Evolutionary conservation across 2,888 invertebrate species (phyloP), one percentile per base, ranked within the genome.

Genomic region (Morpho deidamia): DNA sequence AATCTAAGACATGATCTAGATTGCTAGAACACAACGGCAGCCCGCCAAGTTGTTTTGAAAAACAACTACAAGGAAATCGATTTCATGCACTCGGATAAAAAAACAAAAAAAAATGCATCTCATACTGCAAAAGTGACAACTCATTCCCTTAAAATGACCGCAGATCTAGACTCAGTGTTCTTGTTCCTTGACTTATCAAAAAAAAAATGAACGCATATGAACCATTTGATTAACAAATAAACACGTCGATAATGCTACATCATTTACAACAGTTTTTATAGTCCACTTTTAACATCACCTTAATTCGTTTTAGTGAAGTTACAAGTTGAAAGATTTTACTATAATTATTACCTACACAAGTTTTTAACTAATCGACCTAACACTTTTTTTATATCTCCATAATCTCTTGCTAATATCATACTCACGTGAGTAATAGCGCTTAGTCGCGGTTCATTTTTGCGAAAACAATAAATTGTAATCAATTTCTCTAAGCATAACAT

Each of bases 141-240:
- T 88, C 88, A 88, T 87, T 87, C 87, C 85, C 83, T 76, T 84
- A 61, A 85, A 87, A 79, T 79, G 84, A 85, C 81, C 86, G 68
- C 68, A 55, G 70, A 79, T 81, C 85, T 83, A 85, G 83, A 83
- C 78, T 59, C 38, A 45, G 42, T 46, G 12, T 46, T 46, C 49
- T 47, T 38, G 50, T 32, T 55, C 37, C 39, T 41, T 48, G 45
- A 53, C 43, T 53, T 10, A 43, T 39, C 45, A 34, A 3, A 33
- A 47, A 54, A 35, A 54, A 8, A 23, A 11, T 11, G 8, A 44
- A 47, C 32, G 14, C 39, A 9, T 12, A 10, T 23, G 32, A 37
- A 33, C 7, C 35, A 14, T 53, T 43, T 49, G 52, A 53, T 44
- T 33, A 44, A 11, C 81, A 78, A 83, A 82, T 49, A 49, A 49